These are phyloP conservation scores for Pristionchus japonicus DNA, from an alignment of 2,888 invertebrate species.

Conservation along the genomic window DNA sequence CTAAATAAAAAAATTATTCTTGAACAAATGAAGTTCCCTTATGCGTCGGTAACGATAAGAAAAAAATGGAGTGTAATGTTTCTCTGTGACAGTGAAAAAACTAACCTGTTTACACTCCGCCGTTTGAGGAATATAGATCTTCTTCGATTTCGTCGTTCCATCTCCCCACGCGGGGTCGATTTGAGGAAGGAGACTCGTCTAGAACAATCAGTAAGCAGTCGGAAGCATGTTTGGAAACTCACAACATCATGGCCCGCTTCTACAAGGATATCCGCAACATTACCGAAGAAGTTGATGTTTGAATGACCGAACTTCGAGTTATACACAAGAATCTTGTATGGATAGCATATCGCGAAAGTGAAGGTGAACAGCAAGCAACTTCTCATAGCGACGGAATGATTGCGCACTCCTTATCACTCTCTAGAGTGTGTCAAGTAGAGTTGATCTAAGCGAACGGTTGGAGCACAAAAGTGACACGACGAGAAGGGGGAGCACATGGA, in stretches of 20 bases:
- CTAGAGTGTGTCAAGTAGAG: too few species aligned
- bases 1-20: not conserved
- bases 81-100: not conserved
- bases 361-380: not conserved
- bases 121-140: not conserved
- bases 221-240: not conserved
- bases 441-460: too few species aligned
- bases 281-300: constrained; percentile 5
- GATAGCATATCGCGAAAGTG: not conserved
- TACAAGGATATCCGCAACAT: not conserved
- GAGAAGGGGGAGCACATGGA: too few species aligned
- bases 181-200: not conserved
- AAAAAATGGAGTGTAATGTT: not conserved
- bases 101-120: not conserved
- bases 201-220: not conserved
- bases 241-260: not conserved
- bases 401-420: too few species aligned
- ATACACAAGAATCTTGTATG: not conserved
- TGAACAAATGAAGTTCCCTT: too few species aligned
- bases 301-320: constrained; percentile 1
- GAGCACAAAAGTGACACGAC: too few species aligned
- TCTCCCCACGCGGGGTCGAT: not conserved
- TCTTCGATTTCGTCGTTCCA: constrained; percentile 3
- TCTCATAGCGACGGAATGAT: not conserved
- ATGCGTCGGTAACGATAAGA: too few species aligned